phyloP scores from a whole-genome alignment of 2,888 invertebrate species.

The Thera obeliscata region DNA sequence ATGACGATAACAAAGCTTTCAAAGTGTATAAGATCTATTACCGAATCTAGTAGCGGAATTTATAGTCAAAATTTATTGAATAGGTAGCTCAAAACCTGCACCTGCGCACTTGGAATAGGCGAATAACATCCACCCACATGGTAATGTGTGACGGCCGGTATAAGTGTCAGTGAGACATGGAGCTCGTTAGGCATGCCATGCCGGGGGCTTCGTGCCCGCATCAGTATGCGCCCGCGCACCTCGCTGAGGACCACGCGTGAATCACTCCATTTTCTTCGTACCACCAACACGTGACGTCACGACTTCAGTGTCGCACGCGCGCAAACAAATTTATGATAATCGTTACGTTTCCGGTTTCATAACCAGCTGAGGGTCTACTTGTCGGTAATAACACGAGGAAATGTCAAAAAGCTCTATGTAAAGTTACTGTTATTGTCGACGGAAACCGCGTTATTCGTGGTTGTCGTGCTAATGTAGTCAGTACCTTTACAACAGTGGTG shows the following conservation, averaged over 20 bases:
- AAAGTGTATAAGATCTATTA: no score
- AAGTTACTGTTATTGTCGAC: not conserved
- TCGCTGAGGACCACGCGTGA: conserved; percentile 75
- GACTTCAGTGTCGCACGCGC: conserved; percentile 76
- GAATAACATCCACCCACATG: conserved; percentile 36
- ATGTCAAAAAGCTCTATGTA: not conserved
- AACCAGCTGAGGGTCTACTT: conserved; percentile 35
- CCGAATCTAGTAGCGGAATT: no score
- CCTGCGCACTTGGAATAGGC: not conserved
- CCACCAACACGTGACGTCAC: conserved; percentile 76
- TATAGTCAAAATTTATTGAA: no score
- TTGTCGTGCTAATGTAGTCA: conserved; percentile 8
- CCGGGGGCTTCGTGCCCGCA: conserved; percentile 64
- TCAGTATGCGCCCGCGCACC: conserved; percentile 80
- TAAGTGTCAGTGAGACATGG: conserved; percentile 64
- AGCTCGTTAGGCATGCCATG: conserved; percentile 70
- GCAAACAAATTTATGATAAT: conserved; percentile 68
- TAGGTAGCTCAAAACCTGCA: not conserved
- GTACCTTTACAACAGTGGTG: conserved; percentile 5
- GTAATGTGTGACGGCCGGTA: conserved; percentile 51
- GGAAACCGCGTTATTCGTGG: not conserved
- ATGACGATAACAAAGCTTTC: no score
- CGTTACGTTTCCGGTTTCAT: conserved; percentile 66
- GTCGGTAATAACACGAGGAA: not conserved
- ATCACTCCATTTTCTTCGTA: conserved; percentile 72